phyloP scores from a whole-genome alignment of 92 coral and sea anemone genomes.

The Epizoanthus scotinus region DNA sequence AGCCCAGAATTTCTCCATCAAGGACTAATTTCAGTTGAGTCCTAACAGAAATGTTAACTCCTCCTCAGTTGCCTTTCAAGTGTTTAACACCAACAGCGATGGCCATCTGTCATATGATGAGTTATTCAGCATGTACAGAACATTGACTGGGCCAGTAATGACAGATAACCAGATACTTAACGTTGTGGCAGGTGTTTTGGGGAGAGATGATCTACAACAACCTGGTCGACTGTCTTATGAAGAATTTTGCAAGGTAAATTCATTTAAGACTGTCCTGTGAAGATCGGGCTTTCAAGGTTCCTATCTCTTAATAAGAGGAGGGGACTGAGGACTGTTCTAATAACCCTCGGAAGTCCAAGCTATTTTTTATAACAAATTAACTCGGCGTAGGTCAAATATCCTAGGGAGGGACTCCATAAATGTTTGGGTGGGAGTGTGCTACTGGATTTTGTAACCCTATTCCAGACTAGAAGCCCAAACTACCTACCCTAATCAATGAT shows the following conservation, averaged over 20 bases:
- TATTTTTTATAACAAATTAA: too few species aligned
- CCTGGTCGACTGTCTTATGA: slow-evolving; percentile 61
- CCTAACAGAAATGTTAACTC: neutral
- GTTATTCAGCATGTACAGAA: slow-evolving; percentile 75
- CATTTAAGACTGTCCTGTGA: too few species aligned
- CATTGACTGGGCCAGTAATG: slow-evolving; percentile 68
- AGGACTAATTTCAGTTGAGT: neutral
- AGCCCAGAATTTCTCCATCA: neutral
- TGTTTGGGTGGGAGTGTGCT: too few species aligned
- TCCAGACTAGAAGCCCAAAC: too few species aligned
- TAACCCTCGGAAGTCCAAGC: too few species aligned
- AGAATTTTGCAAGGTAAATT: slow-evolving; percentile 65
- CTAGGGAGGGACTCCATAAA: too few species aligned
- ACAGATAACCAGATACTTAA: slow-evolving; percentile 67
- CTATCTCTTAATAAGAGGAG: neutral
- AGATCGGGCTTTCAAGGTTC: neutral
- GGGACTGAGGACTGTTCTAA: too few species aligned
- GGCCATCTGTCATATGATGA: slow-evolving; percentile 69
- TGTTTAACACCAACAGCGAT: slow-evolving; percentile 68
- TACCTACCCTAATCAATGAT: too few species aligned
- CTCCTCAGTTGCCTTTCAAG: slow-evolving; percentile 77
- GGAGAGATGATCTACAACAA: slow-evolving; percentile 42
- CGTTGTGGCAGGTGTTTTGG: slow-evolving; percentile 48
- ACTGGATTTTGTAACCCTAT: too few species aligned
- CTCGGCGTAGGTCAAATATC: too few species aligned